phyloP scores from a whole-genome alignment of 1,140 invertebrate genomes.

The Thaumatotibia leucotreta region DNA sequence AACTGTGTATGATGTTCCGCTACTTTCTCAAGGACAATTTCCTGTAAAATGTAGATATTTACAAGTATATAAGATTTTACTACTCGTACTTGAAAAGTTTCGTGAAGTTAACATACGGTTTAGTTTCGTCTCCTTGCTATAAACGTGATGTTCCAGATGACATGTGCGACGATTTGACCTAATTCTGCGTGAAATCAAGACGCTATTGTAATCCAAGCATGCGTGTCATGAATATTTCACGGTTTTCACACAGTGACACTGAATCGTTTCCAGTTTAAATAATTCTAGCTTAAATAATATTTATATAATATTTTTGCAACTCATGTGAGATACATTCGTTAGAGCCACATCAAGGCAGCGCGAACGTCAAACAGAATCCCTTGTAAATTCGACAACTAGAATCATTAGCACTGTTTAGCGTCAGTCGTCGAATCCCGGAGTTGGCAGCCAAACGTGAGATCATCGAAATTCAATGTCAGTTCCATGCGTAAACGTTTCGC shows the following conservation, averaged over 20 bases:
- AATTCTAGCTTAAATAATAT: too few species aligned
- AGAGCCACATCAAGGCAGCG: background rate
- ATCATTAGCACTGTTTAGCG: constrained; percentile 24
- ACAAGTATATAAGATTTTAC: too few species aligned
- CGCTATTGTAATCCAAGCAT: background rate
- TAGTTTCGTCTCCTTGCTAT: background rate
- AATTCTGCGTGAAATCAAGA: constrained; percentile 3
- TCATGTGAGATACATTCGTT: background rate
- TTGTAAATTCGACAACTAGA: background rate
- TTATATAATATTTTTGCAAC: background rate
- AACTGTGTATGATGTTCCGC: too few species aligned
- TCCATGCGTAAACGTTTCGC: constrained; percentile 22
- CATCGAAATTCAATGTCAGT: constrained; percentile 32
- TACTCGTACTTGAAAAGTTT: too few species aligned
- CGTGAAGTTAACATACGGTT: too few species aligned
- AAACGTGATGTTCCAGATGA: background rate
- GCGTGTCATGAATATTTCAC: background rate
- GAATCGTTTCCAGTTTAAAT: background rate
- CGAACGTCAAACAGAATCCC: constrained; percentile 12
- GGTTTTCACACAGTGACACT: background rate
- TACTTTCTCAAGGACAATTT: too few species aligned
- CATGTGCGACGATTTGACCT: background rate
- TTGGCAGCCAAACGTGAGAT: constrained; percentile 31
- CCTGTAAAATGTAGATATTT: too few species aligned
- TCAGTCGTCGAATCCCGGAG: constrained; percentile 30